Evolutionary conservation across 2,113 vertebrate species (phyloP).

Genomic region (Spheniscus mendiculus): DNA sequence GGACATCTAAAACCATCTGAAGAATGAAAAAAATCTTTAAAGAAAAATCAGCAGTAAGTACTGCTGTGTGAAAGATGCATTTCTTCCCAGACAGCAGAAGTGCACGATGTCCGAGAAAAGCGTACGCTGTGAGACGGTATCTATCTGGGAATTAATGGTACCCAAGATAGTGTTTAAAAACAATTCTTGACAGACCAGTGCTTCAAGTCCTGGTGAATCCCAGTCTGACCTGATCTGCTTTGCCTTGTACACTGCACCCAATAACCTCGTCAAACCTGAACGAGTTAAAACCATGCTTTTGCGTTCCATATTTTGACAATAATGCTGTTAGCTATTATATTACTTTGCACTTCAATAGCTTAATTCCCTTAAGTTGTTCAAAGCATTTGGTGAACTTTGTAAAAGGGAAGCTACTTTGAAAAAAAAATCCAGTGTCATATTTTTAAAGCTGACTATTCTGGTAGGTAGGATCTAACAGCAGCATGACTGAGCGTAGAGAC

Average conservation of each 20-base stretch:
- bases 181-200: not conserved
- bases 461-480: not conserved
- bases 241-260: not conserved
- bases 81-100: not conserved
- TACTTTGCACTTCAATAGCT: not conserved
- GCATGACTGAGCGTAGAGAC: not conserved
- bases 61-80: not conserved
- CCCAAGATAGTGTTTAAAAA: not conserved
- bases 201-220: not conserved
- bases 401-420: not conserved
- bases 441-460: not conserved
- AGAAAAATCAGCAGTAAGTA: not conserved
- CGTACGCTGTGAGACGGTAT: not conserved
- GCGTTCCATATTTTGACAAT: not conserved
- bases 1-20: not conserved
- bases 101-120: not conserved
- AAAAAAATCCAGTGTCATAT: not conserved
- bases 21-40: not conserved
- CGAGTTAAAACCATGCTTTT: not conserved
- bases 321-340: not conserved
- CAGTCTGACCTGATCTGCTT: not conserved
- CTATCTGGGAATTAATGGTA: not conserved
- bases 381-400: not conserved
- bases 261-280: not conserved
- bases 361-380: not conserved